Evolutionary conservation across 2,113 vertebrate species (phyloP), one percentile per base, ranked within the genome.

Genomic region (Thinocorus orbignyianus): DNA sequence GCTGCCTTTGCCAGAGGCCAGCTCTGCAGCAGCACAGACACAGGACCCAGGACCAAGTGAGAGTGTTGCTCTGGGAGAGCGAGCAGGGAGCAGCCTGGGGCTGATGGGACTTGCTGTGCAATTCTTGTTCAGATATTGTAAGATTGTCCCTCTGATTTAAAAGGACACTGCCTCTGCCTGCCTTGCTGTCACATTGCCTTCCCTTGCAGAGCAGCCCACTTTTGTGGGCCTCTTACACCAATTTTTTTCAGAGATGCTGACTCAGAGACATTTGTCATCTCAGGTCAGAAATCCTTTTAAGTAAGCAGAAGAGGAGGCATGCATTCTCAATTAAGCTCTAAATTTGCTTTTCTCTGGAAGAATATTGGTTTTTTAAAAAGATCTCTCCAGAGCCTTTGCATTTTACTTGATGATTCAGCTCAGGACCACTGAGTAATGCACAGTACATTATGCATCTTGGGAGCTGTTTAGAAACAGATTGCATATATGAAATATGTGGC

Each of bases 381-480:
- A 57, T 10, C 6, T 72, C 28, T 84, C 68, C 73, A 92, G 81
- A 80, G 13, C 6, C 48, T 84, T 51, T 92, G 22, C 24, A 42
- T 86, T 90, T 31, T 44, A 79, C 65, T 92, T 90, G 83, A 90
- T 86, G 72, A 90, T 86, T 92, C 93, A 91, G 66, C 87, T 91
- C 74, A 80, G 41, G 46, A 93, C 25, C 44, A 31, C 64, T 60
- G 39, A 74, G 52, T 83, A 93, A 88, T 52, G 69, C 48, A 90
- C 33, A 44, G 20, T 10, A 37, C 16, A 30, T 57, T 84, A 48
- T 54, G 62, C 3, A 6, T 81, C 80, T 84, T 0, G 0, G 61
- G 44, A 90, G n/a, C 72, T 90, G 48, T 91, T 93, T 70, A 86
- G 86, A 93, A 92, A 92, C 52, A 92, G 95, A 96, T 92, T 95